A percentile compares a stretch with the other conserved stretches of the same genome.
Conservation (phyloP, 2,113 vertebrate genomes). For the Barnardius zonarius region DNA sequence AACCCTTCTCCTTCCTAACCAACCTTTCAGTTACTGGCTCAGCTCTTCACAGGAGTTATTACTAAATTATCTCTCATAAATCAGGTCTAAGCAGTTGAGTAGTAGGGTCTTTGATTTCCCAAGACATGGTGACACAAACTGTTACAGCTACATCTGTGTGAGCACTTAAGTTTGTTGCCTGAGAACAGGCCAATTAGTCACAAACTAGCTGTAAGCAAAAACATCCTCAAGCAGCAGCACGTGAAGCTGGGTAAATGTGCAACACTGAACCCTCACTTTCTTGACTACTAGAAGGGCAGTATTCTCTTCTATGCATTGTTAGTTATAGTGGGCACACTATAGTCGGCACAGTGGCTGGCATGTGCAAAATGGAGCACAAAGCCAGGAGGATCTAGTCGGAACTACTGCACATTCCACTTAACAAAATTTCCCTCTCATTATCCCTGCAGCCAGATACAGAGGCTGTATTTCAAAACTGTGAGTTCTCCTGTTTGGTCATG, state of each 20-base stretch:
- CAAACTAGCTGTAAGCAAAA: not conserved
- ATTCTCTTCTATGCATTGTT: not conserved
- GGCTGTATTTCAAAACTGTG: not conserved
- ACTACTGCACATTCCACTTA: not conserved
- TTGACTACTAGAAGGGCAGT: not conserved
- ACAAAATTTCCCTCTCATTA: not conserved
- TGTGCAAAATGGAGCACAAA: not conserved
- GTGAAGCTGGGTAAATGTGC: not conserved
- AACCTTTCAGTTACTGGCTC: not conserved
- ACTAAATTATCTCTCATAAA: not conserved
- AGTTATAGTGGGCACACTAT: not conserved
- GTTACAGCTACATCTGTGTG: fast-evolving
- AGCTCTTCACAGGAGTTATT: not conserved
- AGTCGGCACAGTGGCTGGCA: fast-evolving
- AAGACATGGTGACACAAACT: not conserved
- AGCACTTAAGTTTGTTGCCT: not conserved
- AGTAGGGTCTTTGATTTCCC: not conserved
- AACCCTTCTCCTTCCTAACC: not conserved
- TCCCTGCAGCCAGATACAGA: not conserved
- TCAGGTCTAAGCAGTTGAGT: not conserved
- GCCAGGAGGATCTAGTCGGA: not conserved
- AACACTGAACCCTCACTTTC: not conserved
- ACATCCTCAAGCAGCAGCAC: not conserved
- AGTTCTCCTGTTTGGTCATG: not conserved
- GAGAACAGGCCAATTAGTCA: not conserved